These are phyloP conservation scores for Pollimyrus isidori DNA, from an alignment of 2,113 vertebrate genomes.

Conservation along the genomic window DNA sequence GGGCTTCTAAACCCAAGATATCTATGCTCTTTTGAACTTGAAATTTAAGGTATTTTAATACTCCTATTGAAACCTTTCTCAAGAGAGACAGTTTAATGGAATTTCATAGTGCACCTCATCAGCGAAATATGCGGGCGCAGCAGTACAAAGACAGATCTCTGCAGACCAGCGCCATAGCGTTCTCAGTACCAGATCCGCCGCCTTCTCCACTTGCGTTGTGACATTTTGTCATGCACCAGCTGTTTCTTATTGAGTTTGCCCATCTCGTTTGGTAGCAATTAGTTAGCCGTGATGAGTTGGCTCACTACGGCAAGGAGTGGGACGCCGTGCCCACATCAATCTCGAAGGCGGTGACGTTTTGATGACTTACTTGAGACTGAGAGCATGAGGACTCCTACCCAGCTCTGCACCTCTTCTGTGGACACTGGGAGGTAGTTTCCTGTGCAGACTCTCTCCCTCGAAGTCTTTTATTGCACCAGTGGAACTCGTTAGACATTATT, in stretches of 20 bases:
- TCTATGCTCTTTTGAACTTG: not conserved
- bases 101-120: not conserved
- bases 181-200: not conserved
- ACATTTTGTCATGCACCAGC: not conserved
- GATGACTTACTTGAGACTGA: not conserved
- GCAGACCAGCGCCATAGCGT: not conserved
- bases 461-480: slow-evolving; percentile 36
- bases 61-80: not conserved
- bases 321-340: not conserved
- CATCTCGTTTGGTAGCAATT: not conserved
- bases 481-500: slow-evolving; percentile 48
- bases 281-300: not conserved
- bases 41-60: not conserved
- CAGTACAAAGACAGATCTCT: not conserved
- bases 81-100: not conserved
- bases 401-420: not conserved
- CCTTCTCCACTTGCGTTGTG: not conserved
- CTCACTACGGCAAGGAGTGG: not conserved
- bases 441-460: slow-evolving; percentile 36
- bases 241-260: not conserved
- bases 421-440: slow-evolving; percentile 32
- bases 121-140: not conserved
- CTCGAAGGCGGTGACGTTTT: not conserved
- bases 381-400: not conserved
- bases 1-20: not conserved